phyloP scores from a whole-genome alignment of 2,113 vertebrate species.

The Tenrec ecaudatus region DNA sequence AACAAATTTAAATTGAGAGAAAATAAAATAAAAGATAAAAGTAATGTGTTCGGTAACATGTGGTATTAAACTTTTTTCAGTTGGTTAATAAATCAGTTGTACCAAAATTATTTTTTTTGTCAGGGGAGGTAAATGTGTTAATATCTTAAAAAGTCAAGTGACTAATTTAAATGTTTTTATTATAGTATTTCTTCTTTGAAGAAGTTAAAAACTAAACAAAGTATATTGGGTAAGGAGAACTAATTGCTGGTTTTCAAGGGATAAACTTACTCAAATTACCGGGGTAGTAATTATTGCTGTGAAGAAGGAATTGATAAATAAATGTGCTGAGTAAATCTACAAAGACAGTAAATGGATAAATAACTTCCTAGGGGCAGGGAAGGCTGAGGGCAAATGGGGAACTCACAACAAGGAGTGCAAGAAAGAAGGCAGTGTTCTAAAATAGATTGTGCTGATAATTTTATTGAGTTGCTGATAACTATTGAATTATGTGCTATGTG shows the following conservation, averaged over 20 bases:
- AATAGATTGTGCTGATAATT: too few species aligned
- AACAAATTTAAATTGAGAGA: constrained; percentile 10
- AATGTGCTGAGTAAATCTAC: too few species aligned
- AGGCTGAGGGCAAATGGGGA: too few species aligned
- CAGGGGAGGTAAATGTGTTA: too few species aligned
- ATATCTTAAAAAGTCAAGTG: background rate
- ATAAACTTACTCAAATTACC: constrained; percentile 1
- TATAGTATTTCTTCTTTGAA: constrained; percentile 17
- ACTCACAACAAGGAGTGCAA: too few species aligned
- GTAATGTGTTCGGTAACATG: constrained; percentile 1
- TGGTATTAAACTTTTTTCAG: background rate
- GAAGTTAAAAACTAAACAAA: background rate
- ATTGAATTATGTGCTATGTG: too few species aligned
- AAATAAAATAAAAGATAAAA: background rate
- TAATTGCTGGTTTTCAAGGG: background rate
- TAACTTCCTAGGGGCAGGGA: too few species aligned
- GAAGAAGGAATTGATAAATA: background rate
- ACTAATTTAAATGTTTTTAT: background rate
- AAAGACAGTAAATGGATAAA: too few species aligned
- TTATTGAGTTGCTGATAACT: too few species aligned
- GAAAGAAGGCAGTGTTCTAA: too few species aligned
- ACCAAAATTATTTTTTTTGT: background rate
- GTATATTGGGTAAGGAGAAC: background rate
- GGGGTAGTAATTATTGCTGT: background rate
- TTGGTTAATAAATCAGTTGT: background rate